Evolutionary conservation across 2,888 invertebrate genomes (phyloP), one percentile per base, ranked within the genome.

Genomic region (Seira ritae): DNA sequence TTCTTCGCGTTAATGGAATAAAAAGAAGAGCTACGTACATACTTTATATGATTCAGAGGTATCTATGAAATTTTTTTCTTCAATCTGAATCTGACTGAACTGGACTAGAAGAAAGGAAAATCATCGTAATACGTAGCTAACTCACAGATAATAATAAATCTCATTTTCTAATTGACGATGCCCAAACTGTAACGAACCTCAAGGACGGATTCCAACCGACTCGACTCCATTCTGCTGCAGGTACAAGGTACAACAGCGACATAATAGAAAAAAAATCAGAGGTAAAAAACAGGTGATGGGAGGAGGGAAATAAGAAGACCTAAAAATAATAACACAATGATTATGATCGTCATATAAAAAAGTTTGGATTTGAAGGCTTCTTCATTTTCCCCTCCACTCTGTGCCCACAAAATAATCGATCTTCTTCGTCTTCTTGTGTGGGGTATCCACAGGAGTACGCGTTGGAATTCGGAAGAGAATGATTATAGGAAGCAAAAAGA

Each of bases 391-490:
- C 67, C 72, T 82, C 8, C 31, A 31, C 8, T 72, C 67, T 77
- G 23, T 78, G 69, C 31, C 78, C 78, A 83, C 73, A 73, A 83
- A 31, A 78, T 83, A 83, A 83, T 83, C 83, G 83, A 83, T 83
- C 83, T 31, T 31, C 31, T 31, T 31, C 31, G 74, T 82, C 82
- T 72, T 83, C 83, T 83, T 83, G 83, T 83, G 83, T 83, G 83
- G 83, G 83, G 82, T 83, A 83, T 83, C 83, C 83, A 83, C 83
- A 83, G 83, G 83, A 83, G 83, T 83, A 83, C 83, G 83, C 78
- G 46, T 65, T 78, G 83, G 83, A 83, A 83, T 83, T 83, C 83
- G 83, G 83, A 78, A 78, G 83, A 83, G 46, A 68, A 78, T 83
- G 72, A 83, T 83, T 83, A 77, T 69, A 42, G 42, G 69, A 70